Evolutionary conservation across 2,888 invertebrate genomes (phyloP).

Genomic region (Drosophila ustulata): DNA sequence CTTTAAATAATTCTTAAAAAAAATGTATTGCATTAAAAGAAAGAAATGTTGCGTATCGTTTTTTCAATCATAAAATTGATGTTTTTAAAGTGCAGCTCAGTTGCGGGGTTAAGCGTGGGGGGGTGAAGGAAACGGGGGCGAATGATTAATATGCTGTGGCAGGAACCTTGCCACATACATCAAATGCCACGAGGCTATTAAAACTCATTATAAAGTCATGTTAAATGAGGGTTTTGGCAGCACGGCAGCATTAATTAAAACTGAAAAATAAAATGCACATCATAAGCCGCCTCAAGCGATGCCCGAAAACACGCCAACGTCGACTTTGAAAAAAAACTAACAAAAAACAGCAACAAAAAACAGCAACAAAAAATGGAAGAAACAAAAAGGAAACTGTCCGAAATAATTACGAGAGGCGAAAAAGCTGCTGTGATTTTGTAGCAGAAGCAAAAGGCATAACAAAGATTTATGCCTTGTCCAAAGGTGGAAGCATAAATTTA

Average conservation of each 20-base stretch:
- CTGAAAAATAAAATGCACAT: conserved; percentile 45
- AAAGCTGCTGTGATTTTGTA: conserved; percentile 48
- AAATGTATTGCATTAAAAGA: no score
- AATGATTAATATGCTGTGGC: conserved; percentile 37
- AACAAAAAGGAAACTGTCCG: conserved; percentile 43
- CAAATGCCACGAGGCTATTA: conserved; percentile 41
- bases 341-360: conserved; percentile 1
- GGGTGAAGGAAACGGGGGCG: not conserved
- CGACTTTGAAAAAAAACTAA: conserved; percentile 17
- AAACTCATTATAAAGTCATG: conserved; percentile 60
- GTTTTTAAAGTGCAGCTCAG: not conserved
- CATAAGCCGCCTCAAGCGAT: conserved; percentile 28
- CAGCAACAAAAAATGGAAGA: conserved; percentile 5
- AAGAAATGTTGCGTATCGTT: no score
- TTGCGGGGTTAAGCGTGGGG: not conserved
- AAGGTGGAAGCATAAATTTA: conserved; percentile 69
- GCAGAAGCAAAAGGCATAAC: conserved; percentile 52
- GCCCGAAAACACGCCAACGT: conserved; percentile 16
- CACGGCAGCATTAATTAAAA: conserved; percentile 53
- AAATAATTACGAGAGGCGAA: conserved; percentile 49
- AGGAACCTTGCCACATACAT: conserved; percentile 21
- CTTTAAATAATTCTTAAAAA: no score
- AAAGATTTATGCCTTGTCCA: conserved; percentile 72
- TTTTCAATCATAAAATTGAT: no score
- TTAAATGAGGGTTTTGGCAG: conserved; percentile 36